Evolutionary conservation across 2,888 invertebrate species (phyloP), one percentile per base, ranked within the genome.

Genomic region (Theretra japonica): DNA sequence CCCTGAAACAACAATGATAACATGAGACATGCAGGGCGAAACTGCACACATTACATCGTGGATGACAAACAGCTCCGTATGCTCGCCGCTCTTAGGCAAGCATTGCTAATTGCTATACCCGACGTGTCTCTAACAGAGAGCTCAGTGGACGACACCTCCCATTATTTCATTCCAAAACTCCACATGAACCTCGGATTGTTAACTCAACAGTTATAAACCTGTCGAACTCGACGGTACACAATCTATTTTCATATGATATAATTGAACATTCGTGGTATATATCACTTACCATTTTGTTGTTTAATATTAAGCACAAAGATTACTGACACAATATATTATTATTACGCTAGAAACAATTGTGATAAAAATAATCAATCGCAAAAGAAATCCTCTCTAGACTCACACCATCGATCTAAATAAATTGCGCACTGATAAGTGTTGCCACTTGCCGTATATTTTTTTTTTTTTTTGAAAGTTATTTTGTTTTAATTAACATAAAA

Each of bases 1-100:
- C 99, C 99, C 99, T 98, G 96, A 72, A 96, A 96, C 65, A 70
- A 15, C 41, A 48, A 60, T 50, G 48, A 23, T 50, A 23, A 41
- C 58, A 59, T 70, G 17, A 50, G 41, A 23, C 17, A 23, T 70
- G 17, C 15, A 41, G 21, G 4, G 21, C 4, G 33, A 62, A 33
- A 59, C 28, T 23, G 19, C 19, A 25, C 59, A 59, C 53, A 41
- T 41, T n/a, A 53, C 19, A 53, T n/a, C 53, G 53, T 53, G 53
- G 53, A 19, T 53, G 53, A 53, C 53, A n/a, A 53, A 5, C 53
- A 53, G 53, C 53, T 53, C 17, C 53, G 5, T 17, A 53, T n/a
- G 41, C 23, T 23, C 21, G 41, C 15, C 11, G 41, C 41, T 23
- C 23, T 15, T 48, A 48, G 6, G 23, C 19, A n/a, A 6, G n/a